Base-by-base conservation (phyloP, 2,797 vertebrate genomes). In the Dromococcyx pavoninus region DNA sequence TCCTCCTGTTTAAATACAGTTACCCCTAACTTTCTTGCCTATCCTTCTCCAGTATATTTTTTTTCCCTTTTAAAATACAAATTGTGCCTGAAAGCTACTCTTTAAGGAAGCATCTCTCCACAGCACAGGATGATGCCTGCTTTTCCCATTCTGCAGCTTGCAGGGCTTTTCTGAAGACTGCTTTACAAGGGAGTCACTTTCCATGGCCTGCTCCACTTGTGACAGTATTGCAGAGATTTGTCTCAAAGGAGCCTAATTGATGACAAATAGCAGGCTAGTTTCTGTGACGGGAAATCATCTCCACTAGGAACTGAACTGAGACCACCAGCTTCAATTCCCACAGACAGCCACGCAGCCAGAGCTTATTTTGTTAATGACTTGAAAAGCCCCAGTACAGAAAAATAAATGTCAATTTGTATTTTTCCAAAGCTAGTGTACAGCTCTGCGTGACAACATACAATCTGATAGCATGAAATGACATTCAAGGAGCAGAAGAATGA, bases 281-380 rank as follows among this genome's bases (percentile, higher is more conserved):
- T 90, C 79, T 91, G 69, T 58, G 77, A 41, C 21, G 50, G 64
- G 72, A 77, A 79, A 78, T 81, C 85, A 50, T 94, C 77, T 88
- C 58, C 67, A 23, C 57, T 71, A 87, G 67, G 88, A 94, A 54
- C 57, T 53, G 70, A 87, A 43, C 30, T 51, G 86, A 78, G 64
- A 67, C 86, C 93, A 83, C 75, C 58, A 25, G 85, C 51, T 80
- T 76, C 81, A 76, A 9, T 94, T 89, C 86, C 84, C 83, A 72
- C 90, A 86, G 73, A 24, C 81, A 74, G 51, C 69, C 67, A 76
- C 83, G 46, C 58, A 92, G 77, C 89, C 84, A 64, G 69, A 69
- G 64, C 82, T 65, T 71, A 57, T 80, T 82, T 67, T 64, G 73
- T 84, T 92, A 92, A 94, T 73, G 88, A 80, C 64, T 93, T 1